Evolutionary conservation across 2,113 vertebrate genomes (phyloP).

Genomic region (Stictonetta naevosa): DNA sequence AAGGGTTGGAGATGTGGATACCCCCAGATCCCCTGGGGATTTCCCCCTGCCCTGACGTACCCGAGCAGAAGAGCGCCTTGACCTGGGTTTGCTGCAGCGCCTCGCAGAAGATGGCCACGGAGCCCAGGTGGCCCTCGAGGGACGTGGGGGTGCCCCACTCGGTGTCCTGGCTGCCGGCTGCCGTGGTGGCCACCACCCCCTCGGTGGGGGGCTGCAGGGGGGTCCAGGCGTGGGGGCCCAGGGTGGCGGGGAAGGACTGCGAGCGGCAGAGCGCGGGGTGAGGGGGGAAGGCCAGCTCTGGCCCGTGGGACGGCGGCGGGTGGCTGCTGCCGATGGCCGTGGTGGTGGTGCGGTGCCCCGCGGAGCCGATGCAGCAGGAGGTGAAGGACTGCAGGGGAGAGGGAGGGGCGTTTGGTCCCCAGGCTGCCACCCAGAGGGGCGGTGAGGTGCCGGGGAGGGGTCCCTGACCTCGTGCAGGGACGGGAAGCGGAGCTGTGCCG

Average conservation of each 20-base stretch:
- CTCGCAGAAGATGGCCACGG: conserved; percentile 93
- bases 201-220: conserved; percentile 70
- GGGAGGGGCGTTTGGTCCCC: not conserved
- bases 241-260: conserved; percentile 87
- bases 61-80: conserved; percentile 78
- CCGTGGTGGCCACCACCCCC: conserved; percentile 83
- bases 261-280: conserved; percentile 86
- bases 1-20: not conserved
- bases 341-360: conserved; percentile 91
- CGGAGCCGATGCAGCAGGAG: conserved; percentile 96
- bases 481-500: conserved; percentile 89
- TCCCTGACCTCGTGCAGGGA: conserved; percentile 88
- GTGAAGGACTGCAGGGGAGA: conserved; percentile 87
- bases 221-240: conserved; percentile 74
- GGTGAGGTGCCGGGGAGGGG: rapidly evolving
- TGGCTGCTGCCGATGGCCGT: not conserved
- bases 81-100: conserved; percentile 85
- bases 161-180: conserved; percentile 91
- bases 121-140: conserved; percentile 90
- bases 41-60: conserved; percentile 28
- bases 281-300: conserved; percentile 73
- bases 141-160: conserved; percentile 98
- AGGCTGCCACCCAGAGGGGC: rapidly evolving
- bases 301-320: conserved; percentile 39
- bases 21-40: rapidly evolving